Percentiles rank a stretch among this genome's conserved stretches.
These are phyloP conservation scores for Euthynnus affinis DNA, from an alignment of 2,797 vertebrate species.

Conservation along the genomic window DNA sequence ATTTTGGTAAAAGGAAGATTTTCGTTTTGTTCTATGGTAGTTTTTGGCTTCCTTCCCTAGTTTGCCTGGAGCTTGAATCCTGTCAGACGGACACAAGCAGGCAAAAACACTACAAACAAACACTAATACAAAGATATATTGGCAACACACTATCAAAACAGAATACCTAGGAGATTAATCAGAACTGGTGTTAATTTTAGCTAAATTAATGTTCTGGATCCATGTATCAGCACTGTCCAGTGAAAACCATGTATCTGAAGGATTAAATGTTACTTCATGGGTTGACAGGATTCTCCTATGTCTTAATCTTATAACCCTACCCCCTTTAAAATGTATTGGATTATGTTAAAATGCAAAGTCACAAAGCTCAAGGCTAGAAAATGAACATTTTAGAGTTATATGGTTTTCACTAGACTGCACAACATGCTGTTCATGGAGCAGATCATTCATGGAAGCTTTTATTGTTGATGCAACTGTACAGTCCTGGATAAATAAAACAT, in stretches of 20 bases:
- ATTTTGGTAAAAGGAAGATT: slow-evolving; percentile 37
- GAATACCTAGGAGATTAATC: slow-evolving; percentile 18
- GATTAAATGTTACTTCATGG: background rate
- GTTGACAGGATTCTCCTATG: background rate
- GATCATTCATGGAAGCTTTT: background rate
- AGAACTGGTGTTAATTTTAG: background rate
- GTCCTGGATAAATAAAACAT: too few species aligned
- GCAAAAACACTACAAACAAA: slow-evolving; percentile 1
- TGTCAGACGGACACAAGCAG: slow-evolving; percentile 14
- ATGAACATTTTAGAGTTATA: too few species aligned
- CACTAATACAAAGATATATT: background rate
- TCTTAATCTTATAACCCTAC: background rate
- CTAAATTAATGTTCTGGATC: slow-evolving; percentile 3
- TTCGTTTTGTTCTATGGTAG: background rate
- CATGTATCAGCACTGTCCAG: background rate
- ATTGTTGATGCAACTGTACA: background rate
- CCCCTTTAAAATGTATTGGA: background rate
- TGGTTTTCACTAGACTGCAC: background rate
- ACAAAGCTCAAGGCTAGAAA: background rate
- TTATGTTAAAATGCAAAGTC: background rate
- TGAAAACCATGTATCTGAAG: background rate
- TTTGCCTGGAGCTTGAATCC: slow-evolving; percentile 20
- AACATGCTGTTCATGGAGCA: background rate
- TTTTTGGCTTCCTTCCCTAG: slow-evolving; percentile 28
- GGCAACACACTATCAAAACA: slow-evolving; percentile 8